These are phyloP conservation scores for Gymnothorax javanicus DNA, from an alignment of 2,797 vertebrate species.

Conservation along the genomic window DNA sequence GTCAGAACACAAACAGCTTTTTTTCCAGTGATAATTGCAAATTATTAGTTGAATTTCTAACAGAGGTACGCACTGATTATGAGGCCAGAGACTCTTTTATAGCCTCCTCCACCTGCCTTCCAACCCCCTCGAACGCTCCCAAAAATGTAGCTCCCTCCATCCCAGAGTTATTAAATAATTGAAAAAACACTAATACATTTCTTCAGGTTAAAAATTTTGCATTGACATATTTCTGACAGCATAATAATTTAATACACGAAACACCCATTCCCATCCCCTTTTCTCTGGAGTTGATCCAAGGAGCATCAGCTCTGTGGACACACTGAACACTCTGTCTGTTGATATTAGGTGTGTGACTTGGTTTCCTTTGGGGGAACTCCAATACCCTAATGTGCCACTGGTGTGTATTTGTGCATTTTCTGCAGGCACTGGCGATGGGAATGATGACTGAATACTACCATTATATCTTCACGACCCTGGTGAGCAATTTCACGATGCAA, in stretches of 20 bases:
- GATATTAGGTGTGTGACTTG: background rate
- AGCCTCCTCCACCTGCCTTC: background rate
- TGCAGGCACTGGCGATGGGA: slow-evolving; percentile 94
- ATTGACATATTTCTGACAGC: background rate
- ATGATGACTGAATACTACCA: slow-evolving; percentile 99
- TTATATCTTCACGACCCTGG: slow-evolving; percentile 98
- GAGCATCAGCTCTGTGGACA: background rate
- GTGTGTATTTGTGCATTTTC: slow-evolving; percentile 57
- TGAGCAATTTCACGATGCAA: slow-evolving; percentile 72
- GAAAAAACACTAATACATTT: background rate
- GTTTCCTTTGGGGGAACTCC: slow-evolving; percentile 2
- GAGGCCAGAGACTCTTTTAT: background rate
- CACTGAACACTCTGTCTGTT: slow-evolving; percentile 26
- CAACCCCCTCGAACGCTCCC: background rate
- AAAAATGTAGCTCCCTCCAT: background rate
- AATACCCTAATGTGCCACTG: slow-evolving; percentile 52
- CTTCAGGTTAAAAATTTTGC: background rate
- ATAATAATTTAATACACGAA: background rate
- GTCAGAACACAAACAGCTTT: background rate
- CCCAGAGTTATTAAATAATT: slow-evolving; percentile 9
- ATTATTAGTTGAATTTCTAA: background rate
- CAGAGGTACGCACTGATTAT: background rate
- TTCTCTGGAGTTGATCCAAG: slow-evolving; percentile 3
- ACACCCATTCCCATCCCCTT: background rate
- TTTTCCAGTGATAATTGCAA: background rate